Conservation (phyloP, 2,888 invertebrate species). For the Julus scandinavius region DNA sequence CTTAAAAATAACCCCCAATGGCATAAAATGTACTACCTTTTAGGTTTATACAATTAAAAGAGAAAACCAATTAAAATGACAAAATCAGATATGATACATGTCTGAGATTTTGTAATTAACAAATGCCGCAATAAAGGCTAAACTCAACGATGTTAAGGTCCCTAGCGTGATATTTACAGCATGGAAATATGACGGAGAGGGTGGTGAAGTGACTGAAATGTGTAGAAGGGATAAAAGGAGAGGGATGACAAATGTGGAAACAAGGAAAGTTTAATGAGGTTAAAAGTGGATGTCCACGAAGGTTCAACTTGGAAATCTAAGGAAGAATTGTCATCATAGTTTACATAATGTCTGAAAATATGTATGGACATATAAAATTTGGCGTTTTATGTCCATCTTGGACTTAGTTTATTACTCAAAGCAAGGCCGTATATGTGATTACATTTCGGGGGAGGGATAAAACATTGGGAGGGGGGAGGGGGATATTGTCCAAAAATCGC, state of each 20-base stretch:
- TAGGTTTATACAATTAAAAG: background rate
- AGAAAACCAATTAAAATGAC: slow-evolving; percentile 15
- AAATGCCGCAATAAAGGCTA: background rate
- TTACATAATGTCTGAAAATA: too few relatives aligned
- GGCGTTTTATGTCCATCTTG: too few relatives aligned
- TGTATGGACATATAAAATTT: too few relatives aligned
- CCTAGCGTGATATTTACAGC: background rate
- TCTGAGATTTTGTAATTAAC: background rate
- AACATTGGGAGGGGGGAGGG: background rate
- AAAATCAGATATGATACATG: background rate
- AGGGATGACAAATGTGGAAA: background rate
- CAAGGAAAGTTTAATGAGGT: background rate
- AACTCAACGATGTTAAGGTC: background rate
- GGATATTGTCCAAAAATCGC: background rate
- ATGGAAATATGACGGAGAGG: background rate
- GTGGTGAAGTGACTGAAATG: background rate
- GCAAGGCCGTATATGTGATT: too few relatives aligned
- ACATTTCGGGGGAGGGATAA: background rate
- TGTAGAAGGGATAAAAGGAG: background rate
- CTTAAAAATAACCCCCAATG: background rate
- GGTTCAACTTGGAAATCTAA: background rate
- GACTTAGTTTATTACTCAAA: too few relatives aligned
- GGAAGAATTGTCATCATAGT: too few relatives aligned
- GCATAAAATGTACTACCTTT: background rate
- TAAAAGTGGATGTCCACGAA: background rate